Conservation (phyloP, 2,113 vertebrate genomes). For the Raja brachyura region DNA sequence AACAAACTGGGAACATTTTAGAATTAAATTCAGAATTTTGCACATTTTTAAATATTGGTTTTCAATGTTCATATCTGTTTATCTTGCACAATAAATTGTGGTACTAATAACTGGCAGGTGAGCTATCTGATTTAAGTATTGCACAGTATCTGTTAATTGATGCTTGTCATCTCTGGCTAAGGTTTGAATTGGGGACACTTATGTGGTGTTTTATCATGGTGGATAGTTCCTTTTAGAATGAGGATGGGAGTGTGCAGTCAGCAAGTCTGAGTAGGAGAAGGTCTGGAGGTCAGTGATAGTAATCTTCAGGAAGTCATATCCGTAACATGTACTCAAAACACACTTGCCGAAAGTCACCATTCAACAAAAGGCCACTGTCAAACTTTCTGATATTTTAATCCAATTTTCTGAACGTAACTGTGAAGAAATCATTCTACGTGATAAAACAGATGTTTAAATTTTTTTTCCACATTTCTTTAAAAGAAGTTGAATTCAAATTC, state of each 20-base stretch:
- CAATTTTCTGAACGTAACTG: not conserved
- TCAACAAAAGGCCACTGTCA: not conserved
- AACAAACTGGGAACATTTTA: not conserved
- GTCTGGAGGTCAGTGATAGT: not conserved
- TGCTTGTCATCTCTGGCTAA: not conserved
- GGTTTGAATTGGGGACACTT: not conserved
- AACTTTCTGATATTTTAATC: not conserved
- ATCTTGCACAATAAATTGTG: not conserved
- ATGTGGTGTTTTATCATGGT: not conserved
- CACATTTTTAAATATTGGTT: not conserved
- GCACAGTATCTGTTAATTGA: too few relatives aligned
- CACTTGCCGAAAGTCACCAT: too few relatives aligned
- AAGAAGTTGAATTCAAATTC: not conserved
- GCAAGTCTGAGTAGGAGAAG: not conserved
- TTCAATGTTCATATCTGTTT: not conserved
- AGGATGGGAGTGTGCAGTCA: not conserved
- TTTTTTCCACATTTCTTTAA: not conserved
- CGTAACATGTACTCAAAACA: too few relatives aligned
- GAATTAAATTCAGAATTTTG: not conserved
- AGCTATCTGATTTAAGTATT: not conserved
- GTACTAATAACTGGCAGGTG: not conserved
- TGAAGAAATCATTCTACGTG: not conserved
- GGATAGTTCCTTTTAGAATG: not conserved
- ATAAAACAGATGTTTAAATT: not conserved
- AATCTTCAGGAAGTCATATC: not conserved